Percentiles rank a stretch among this genome's conserved stretches.
Evolutionary conservation across 1,140 invertebrate species (phyloP).

Genomic region (Hylaeus volcanicus): DNA sequence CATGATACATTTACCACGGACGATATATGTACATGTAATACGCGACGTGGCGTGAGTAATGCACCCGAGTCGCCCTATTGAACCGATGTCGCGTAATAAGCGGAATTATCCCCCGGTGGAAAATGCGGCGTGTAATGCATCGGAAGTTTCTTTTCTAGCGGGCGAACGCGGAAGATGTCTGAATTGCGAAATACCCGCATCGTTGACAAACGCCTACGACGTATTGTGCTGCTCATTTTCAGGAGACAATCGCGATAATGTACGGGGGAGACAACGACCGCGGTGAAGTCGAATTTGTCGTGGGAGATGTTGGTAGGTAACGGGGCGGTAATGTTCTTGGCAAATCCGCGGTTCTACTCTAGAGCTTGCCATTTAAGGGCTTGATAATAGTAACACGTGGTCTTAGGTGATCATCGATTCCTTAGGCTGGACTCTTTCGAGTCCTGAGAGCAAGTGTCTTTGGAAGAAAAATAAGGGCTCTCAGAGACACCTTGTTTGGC

Average conservation of each 20-base stretch:
- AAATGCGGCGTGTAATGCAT: neutral
- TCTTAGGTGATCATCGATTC: too few species aligned
- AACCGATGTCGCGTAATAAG: conserved; percentile 32
- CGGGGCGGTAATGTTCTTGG: neutral
- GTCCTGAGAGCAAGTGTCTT: too few species aligned
- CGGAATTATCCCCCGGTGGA: conserved; percentile 16
- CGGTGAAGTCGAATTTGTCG: neutral
- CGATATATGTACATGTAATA: neutral
- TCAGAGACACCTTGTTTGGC: too few species aligned
- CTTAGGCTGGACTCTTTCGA: too few species aligned
- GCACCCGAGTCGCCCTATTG: conserved; percentile 20
- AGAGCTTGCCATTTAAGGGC: too few species aligned
- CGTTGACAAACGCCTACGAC: conserved; percentile 21
- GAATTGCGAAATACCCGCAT: neutral
- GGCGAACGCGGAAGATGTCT: conserved; percentile 8
- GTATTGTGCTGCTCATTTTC: neutral
- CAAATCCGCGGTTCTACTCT: too few species aligned
- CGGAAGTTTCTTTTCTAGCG: neutral
- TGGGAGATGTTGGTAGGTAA: neutral
- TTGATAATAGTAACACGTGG: too few species aligned
- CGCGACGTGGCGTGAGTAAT: conserved; percentile 11
- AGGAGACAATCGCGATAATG: neutral
- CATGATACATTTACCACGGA: conserved; percentile 22
- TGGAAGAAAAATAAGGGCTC: too few species aligned
- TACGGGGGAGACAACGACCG: neutral